Percentiles rank a stretch among this genome's conserved stretches.
Conservation (phyloP, 1,140 invertebrate species). For the Drosophila malerkotliana region DNA sequence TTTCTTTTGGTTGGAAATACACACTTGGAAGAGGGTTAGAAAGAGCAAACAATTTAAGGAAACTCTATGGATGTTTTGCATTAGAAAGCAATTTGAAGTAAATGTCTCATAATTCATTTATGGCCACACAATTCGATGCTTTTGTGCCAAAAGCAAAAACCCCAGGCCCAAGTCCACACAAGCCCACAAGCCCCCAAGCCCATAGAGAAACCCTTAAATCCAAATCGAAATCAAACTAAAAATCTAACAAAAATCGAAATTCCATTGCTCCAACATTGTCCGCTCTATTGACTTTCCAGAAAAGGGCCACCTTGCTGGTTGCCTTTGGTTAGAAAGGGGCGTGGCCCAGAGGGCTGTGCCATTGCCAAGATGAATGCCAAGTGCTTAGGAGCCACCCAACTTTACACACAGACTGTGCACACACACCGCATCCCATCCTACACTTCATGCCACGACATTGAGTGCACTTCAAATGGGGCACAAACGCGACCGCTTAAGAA, state of each 20-base stretch:
- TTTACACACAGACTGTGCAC: not conserved
- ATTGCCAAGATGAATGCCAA: conserved; percentile 65
- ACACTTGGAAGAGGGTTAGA: conserved; percentile 20
- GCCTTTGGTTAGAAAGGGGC: not conserved
- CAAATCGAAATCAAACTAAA: conserved; percentile 13
- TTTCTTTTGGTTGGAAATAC: conserved; percentile 10
- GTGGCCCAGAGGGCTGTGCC: conserved; percentile 4
- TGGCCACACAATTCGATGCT: conserved; percentile 36
- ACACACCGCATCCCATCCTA: no score
- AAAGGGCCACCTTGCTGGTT: conserved; percentile 23
- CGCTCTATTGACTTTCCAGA: conserved; percentile 61
- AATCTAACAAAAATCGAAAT: conserved; percentile 33
- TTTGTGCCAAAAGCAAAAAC: not conserved
- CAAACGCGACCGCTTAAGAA: conserved; percentile 79
- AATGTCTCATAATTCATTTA: conserved; percentile 84
- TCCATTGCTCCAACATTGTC: conserved; percentile 35
- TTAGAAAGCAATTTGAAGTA: conserved; percentile 80
- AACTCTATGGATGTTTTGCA: conserved; percentile 56
- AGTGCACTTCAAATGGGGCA: conserved; percentile 77
- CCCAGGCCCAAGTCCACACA: no score
- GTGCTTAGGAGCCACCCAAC: conserved; percentile 40
- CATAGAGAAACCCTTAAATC: not conserved
- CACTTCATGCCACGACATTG: conserved; percentile 29
- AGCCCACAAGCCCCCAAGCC: not conserved
- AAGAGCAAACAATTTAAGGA: not conserved